Base-by-base conservation (phyloP, 2,888 invertebrate species). In the Calameuta idolon region DNA sequence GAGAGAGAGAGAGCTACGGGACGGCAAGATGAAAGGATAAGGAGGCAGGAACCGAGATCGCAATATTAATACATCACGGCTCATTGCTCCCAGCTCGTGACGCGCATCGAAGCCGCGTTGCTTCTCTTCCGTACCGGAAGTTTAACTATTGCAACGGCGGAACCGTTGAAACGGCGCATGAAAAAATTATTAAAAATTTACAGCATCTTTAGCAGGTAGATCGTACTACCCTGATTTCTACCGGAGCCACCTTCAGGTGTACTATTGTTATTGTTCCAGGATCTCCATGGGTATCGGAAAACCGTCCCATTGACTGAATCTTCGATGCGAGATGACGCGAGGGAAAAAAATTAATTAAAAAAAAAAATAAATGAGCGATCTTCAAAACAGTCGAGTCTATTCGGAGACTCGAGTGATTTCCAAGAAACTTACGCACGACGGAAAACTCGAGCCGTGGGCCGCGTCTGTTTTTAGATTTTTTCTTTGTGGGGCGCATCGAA, bases 1-100 rank as follows among this genome's bases (percentile, higher is more conserved):
- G n/a, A 69, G 73, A 35, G 35, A 35, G 35, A 11, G 35, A 12
- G 12, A 35, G 40, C 69, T 34, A 77, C 11, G 73, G 78, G 80
- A 77, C 79, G 81, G 79, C 80, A 74, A 79, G 81, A 81, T 81
- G 79, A 80, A 81, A 81, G 81, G 75, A 69, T 30, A n/a, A 75
- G 77, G 73, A 75, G n/a, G 69, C 75, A 75, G 74, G 55, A 80
- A 75, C 74, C 78, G 73, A 76, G 75, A 80, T 80, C 79, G 79
- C 80, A 79, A 80, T 81, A 80, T 80, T 80, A 80, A 81, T 81
- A 78, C 79, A 81, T 81, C 75, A 74, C 75, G 79, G 79, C 79
- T 76, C 79, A 78, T 76, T 76, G 75, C 78, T 71, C 79, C 35
- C 37, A 74, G 35, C 9, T 74, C 35, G 34, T 30, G 31, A 34